Evolutionary conservation across 92 coral and sea anemone genomes (phyloP).

Genomic region (Diadumene lineata): DNA sequence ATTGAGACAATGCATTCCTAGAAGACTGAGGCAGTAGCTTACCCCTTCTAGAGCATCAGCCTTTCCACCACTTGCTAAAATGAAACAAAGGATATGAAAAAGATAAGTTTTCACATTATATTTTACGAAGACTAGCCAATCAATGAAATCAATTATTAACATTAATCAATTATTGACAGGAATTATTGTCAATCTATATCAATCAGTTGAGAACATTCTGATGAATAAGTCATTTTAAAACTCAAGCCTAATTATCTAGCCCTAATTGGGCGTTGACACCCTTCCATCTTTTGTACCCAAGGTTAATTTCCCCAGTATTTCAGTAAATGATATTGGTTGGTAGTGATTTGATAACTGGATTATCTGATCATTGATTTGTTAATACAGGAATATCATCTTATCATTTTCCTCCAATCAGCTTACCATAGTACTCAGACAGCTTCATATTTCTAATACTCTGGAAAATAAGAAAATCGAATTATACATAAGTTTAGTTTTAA

Average conservation of each 20-base stretch:
- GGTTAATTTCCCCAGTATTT: no score
- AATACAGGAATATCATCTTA: no score
- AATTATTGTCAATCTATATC: neutral
- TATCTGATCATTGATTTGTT: neutral
- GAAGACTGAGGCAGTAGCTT: neutral
- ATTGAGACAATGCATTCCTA: neutral
- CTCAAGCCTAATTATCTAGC: no score
- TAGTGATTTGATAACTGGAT: neutral
- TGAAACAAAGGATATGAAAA: no score
- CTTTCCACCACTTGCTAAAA: slow-evolving; percentile 65
- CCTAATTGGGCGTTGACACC: no score
- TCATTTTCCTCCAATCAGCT: neutral
- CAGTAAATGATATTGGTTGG: neutral
- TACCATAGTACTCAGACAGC: slow-evolving; percentile 66
- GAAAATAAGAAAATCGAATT: no score
- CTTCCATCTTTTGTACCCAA: no score
- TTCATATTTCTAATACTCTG: slow-evolving; percentile 80
- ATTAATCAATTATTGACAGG: neutral
- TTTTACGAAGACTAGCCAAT: neutral
- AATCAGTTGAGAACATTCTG: neutral
- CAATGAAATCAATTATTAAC: neutral
- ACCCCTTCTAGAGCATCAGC: slow-evolving; percentile 65
- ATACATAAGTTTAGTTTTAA: no score
- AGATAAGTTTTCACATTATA: neutral
- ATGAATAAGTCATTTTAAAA: no score